A percentile compares a stretch with the other conserved stretches of the same genome.
Evolutionary conservation across 1,140 invertebrate genomes (phyloP).

Genomic region (Panagrolaimus sp.): DNA sequence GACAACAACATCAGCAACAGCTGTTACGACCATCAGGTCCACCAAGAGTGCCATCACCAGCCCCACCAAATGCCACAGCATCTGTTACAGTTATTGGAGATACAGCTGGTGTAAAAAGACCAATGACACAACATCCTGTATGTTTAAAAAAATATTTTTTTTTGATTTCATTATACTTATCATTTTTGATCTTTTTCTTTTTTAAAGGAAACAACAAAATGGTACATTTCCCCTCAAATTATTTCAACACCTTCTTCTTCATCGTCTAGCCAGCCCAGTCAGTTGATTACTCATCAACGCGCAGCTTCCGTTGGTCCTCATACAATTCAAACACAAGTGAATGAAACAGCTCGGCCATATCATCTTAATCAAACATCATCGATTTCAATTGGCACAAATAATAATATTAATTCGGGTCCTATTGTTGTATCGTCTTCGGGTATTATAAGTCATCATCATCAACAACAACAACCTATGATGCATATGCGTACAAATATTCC

Average conservation of each 20-base stretch:
- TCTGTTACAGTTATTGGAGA: constrained; percentile 21
- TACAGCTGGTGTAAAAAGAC: constrained; percentile 18
- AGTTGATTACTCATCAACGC: neutral
- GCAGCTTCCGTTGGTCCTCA: constrained; percentile 2
- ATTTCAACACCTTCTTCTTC: neutral
- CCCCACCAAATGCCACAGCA: constrained; percentile 20
- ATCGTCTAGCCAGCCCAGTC: neutral
- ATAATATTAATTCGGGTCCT: neutral
- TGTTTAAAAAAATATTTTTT: neutral
- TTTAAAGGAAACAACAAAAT: neutral
- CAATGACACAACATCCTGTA: neutral
- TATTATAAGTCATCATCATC: neutral
- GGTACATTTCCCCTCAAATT: constrained; percentile 8
- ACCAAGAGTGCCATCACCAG: constrained; percentile 32
- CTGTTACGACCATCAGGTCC: neutral
- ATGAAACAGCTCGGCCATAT: neutral
- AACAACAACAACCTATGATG: neutral
- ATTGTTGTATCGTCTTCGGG: constrained; percentile 1
- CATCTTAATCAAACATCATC: neutral
- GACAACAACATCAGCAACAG: neutral
- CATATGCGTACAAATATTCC: neutral
- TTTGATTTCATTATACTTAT: neutral
- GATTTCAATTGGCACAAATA: constrained; percentile 6
- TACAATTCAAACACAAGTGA: neutral
- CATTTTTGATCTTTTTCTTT: neutral